Conservation (phyloP, 1,140 invertebrate genomes). For the Pentalonia nigronervosa region DNA sequence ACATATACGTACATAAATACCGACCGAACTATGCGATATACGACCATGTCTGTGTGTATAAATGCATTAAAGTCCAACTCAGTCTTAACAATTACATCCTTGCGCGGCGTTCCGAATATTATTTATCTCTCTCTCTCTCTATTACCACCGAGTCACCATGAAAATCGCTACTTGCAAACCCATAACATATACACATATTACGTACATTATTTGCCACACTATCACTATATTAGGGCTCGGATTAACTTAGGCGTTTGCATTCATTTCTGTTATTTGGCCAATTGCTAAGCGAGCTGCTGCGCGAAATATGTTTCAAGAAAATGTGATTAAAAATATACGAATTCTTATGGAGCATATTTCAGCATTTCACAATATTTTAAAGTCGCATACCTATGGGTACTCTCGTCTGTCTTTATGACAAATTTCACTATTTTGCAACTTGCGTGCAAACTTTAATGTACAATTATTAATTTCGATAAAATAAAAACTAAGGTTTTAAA, state of each 20-base stretch:
- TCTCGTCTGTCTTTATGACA: background rate
- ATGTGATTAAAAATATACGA: background rate
- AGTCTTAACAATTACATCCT: background rate
- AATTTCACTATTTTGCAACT: background rate
- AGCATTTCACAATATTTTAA: background rate
- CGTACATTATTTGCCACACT: background rate
- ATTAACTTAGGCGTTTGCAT: too few relatives aligned
- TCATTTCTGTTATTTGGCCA: too few relatives aligned
- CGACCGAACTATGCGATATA: constrained; percentile 27
- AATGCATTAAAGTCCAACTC: background rate
- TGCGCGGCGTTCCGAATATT: background rate
- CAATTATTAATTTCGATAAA: background rate
- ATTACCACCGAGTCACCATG: background rate
- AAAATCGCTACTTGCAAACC: background rate
- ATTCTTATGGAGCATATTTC: background rate
- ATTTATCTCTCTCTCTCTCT: background rate
- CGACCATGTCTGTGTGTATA: background rate
- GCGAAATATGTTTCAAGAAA: too few relatives aligned
- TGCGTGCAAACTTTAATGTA: background rate
- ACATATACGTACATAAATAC: background rate
- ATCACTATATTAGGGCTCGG: too few relatives aligned
- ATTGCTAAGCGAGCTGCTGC: too few relatives aligned
- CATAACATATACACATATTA: background rate
- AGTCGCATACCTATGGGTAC: background rate
- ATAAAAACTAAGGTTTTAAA: background rate